Percentiles rank a stretch among this genome's conserved stretches.
phyloP scores from a whole-genome alignment of 2,888 invertebrate genomes.

The Elegia similella region DNA sequence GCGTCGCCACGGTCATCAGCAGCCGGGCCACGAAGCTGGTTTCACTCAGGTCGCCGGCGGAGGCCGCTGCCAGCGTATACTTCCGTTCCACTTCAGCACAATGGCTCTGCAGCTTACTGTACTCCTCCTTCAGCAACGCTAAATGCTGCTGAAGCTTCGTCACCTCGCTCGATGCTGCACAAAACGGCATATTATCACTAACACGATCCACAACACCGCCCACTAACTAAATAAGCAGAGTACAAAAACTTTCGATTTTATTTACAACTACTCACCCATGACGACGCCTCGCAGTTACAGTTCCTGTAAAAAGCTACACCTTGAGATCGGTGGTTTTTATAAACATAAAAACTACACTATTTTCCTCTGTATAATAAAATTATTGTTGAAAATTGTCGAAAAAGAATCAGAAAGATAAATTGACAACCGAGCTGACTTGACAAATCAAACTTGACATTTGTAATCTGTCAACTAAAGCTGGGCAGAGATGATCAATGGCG shows the following conservation, averaged over 20 bases:
- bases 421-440: neutral
- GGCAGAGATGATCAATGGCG: no score
- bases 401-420: neutral
- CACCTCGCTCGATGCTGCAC: conserved; percentile 81
- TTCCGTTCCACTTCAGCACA: conserved; percentile 92
- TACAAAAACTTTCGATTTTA: conserved; percentile 33
- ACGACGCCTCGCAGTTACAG: conserved; percentile 42
- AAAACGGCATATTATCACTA: conserved; percentile 50
- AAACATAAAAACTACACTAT: conserved; percentile 39
- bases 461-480: neutral
- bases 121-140: conserved; percentile 92
- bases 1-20: conserved; percentile 89
- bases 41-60: conserved; percentile 83
- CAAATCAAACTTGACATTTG: neutral
- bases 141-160: conserved; percentile 92
- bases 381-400: conserved; percentile 1
- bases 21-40: conserved; percentile 93
- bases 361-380: conserved; percentile 28
- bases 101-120: conserved; percentile 92
- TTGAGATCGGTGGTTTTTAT: conserved; percentile 33
- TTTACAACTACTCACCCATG: conserved; percentile 65
- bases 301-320: conserved; percentile 38
- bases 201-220: conserved; percentile 57
- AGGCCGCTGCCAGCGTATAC: conserved; percentile 89
- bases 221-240: conserved; percentile 42